Evolutionary conservation across 2,888 invertebrate species (phyloP).

Genomic region (Epirrita christyi): DNA sequence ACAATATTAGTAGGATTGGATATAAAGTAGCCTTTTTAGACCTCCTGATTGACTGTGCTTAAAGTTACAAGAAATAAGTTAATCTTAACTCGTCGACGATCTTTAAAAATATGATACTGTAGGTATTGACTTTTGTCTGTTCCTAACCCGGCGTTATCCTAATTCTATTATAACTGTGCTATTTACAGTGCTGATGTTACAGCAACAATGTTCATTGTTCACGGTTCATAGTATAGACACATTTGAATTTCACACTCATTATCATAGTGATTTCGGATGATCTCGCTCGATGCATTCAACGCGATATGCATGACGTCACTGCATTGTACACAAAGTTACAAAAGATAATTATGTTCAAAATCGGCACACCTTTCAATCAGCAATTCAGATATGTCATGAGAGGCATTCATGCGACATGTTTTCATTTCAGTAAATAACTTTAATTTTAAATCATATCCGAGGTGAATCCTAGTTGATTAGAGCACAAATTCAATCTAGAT

Average conservation of each 20-base stretch:
- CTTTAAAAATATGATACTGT: too few relatives aligned
- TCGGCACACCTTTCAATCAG: not conserved
- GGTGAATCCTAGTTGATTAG: too few relatives aligned
- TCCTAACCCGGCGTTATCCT: slow-evolving; percentile 9
- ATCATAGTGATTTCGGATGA: slow-evolving; percentile 9
- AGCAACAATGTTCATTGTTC: slow-evolving; percentile 26
- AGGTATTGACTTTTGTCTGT: not conserved
- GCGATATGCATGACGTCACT: slow-evolving; percentile 17
- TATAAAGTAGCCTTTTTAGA: too few relatives aligned
- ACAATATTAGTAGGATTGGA: too few relatives aligned
- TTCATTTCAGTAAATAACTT: too few relatives aligned
- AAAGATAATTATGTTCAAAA: slow-evolving; percentile 6
- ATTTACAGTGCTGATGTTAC: slow-evolving; percentile 21
- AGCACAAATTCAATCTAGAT: too few relatives aligned
- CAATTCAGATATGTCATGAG: not conserved
- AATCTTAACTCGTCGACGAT: too few relatives aligned
- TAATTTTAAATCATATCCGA: too few relatives aligned
- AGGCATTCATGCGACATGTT: not conserved
- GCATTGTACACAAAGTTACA: slow-evolving; percentile 6
- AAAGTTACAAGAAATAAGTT: not conserved
- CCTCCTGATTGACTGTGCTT: too few relatives aligned
- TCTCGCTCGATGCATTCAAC: slow-evolving; percentile 5
- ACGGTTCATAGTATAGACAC: slow-evolving; percentile 24
- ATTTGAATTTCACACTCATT: slow-evolving; percentile 7
- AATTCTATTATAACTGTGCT: slow-evolving; percentile 22